A percentile compares a stretch with the other conserved stretches of the same genome.
phyloP scores from a whole-genome alignment of 2,797 vertebrate species.

The Pangasius larnaudii region DNA sequence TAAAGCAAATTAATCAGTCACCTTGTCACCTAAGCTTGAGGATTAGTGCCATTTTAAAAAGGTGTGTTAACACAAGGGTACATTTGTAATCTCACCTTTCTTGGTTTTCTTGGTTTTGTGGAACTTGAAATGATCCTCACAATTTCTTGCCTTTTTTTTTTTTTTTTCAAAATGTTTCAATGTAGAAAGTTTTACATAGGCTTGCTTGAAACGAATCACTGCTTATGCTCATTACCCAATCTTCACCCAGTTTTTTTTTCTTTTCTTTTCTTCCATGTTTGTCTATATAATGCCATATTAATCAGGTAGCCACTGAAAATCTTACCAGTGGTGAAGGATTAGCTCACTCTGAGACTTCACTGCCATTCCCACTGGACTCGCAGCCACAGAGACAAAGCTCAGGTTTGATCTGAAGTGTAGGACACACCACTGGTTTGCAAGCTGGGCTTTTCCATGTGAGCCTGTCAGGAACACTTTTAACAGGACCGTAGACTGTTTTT shows the following conservation, averaged over 20 bases:
- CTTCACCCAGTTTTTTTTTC: not conserved
- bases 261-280: not conserved
- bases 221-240: not conserved
- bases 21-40: not conserved
- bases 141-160: not conserved
- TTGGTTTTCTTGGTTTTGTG: constrained; percentile 5
- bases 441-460: not conserved
- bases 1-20: not conserved
- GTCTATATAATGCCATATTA: not conserved
- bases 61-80: not conserved
- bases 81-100: not conserved
- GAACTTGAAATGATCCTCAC: not conserved
- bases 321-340: not conserved
- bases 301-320: not conserved
- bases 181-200: not conserved
- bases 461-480: not conserved
- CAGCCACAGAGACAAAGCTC: constrained; percentile 12
- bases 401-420: not conserved
- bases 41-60: not conserved
- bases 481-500: not conserved
- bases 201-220: not conserved
- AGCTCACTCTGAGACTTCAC: not conserved
- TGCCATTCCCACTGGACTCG: not conserved
- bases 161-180: no score
- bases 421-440: not conserved